Evolutionary conservation across 2,113 vertebrate species (phyloP).

Genomic region (Pelecanus crispus): DNA sequence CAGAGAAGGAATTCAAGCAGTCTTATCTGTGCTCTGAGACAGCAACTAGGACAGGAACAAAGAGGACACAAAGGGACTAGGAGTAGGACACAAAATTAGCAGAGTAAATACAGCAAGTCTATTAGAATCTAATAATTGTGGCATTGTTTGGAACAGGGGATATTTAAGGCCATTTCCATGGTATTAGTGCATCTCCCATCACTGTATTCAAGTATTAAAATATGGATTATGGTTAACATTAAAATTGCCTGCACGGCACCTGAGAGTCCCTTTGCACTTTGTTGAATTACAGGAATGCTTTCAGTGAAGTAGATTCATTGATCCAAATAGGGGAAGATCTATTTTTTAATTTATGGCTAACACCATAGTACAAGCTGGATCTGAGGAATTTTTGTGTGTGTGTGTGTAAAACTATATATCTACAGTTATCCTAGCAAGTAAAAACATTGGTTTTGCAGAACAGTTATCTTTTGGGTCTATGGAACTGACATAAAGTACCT

Average conservation of each 20-base stretch:
- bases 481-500: slow-evolving; percentile 10
- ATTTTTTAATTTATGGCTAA: not conserved
- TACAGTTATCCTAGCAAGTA: not conserved
- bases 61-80: not conserved
- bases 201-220: not conserved
- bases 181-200: not conserved
- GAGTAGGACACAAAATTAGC: not conserved
- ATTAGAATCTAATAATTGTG: not conserved
- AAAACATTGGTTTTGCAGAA: slow-evolving; percentile 6
- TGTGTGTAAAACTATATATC: not conserved
- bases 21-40: not conserved
- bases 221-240: slow-evolving; percentile 1
- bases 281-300: not conserved
- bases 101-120: not conserved
- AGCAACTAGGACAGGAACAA: not conserved
- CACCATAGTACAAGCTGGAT: not conserved
- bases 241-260: not conserved
- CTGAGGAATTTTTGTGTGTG: not conserved
- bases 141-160: not conserved
- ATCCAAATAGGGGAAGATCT: not conserved
- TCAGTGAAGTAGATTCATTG: not conserved
- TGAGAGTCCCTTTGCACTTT: not conserved
- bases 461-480: slow-evolving; percentile 34
- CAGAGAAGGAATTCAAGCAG: not conserved
- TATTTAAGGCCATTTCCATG: not conserved